Evolutionary conservation across 2,888 invertebrate genomes (phyloP).

Genomic region (Orchesellides sinensis): DNA sequence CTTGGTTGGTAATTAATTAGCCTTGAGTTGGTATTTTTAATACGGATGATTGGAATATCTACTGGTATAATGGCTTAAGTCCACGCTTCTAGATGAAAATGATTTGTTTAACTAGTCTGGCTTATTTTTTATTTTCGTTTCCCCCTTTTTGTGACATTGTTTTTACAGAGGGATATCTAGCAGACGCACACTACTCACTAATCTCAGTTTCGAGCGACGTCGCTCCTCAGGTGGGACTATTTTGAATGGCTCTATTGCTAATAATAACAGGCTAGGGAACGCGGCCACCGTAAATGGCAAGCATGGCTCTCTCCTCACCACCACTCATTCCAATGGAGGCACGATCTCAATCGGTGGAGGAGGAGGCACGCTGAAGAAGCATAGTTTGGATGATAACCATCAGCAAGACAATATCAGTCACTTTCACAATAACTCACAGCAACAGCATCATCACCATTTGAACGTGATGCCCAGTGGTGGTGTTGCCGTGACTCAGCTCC

Average conservation of each 20-base stretch:
- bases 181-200: constrained; percentile 72
- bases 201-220: constrained; percentile 70
- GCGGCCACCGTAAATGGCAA: constrained; percentile 50
- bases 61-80: not conserved
- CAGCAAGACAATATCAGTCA: constrained; percentile 7
- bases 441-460: constrained; percentile 48
- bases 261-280: constrained; percentile 63
- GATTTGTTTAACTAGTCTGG: constrained; percentile 25
- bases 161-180: constrained; percentile 71
- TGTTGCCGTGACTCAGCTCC: constrained; percentile 31
- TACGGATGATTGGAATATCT: not conserved
- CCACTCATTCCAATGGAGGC: constrained; percentile 45
- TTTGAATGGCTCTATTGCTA: constrained; percentile 66
- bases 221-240: constrained; percentile 63
- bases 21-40: not conserved
- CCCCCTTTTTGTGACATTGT: constrained; percentile 58
- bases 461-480: constrained; percentile 48
- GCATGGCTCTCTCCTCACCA: constrained; percentile 44
- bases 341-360: constrained; percentile 35
- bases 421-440: constrained; percentile 32
- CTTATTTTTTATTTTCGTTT: constrained; percentile 59
- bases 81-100: not conserved
- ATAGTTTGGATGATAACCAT: constrained; percentile 21
- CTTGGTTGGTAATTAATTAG: not conserved
- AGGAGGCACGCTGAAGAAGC: constrained; percentile 43